A percentile compares a stretch with the other conserved stretches of the same genome.
phyloP scores from a whole-genome alignment of 2,888 invertebrate genomes.

The Sarcophaga carnaria region DNA sequence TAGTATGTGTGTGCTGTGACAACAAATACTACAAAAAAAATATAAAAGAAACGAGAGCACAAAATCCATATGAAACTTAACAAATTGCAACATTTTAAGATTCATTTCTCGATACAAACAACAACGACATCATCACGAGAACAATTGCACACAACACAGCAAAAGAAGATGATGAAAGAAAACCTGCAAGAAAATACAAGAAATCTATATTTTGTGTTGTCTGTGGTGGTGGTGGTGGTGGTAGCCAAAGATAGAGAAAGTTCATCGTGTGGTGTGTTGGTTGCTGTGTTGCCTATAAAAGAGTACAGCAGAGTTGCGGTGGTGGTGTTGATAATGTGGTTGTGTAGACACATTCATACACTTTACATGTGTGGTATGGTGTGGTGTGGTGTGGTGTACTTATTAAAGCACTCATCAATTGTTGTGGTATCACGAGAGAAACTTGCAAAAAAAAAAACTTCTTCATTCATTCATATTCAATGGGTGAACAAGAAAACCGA shows the following conservation, averaged over 20 bases:
- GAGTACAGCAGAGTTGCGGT: not conserved
- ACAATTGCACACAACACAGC: not conserved
- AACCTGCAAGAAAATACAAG: not conserved
- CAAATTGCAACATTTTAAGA: not conserved
- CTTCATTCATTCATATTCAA: not conserved
- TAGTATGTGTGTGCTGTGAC: not conserved
- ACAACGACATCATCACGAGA: not conserved
- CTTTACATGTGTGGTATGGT: not conserved
- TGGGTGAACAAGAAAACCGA: not conserved
- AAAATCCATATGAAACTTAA: not conserved
- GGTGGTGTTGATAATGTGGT: not conserved
- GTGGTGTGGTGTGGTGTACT: no score
- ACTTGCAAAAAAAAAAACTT: not conserved
- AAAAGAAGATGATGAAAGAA: not conserved
- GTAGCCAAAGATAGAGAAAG: conserved; percentile 44
- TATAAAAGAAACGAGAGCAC: no score
- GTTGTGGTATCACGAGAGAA: not conserved
- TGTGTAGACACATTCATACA: not conserved
- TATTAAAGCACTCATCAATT: no score
- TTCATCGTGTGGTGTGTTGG: conserved; percentile 52
- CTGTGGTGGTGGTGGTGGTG: not conserved
- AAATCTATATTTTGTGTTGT: no score
- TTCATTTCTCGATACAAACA: not conserved
- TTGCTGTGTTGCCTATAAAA: not conserved
- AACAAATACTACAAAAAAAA: not conserved